Evolutionary conservation across 2,797 vertebrate species (phyloP), one percentile per base, ranked within the genome.

Genomic region (Trichosurus vulpecula): DNA sequence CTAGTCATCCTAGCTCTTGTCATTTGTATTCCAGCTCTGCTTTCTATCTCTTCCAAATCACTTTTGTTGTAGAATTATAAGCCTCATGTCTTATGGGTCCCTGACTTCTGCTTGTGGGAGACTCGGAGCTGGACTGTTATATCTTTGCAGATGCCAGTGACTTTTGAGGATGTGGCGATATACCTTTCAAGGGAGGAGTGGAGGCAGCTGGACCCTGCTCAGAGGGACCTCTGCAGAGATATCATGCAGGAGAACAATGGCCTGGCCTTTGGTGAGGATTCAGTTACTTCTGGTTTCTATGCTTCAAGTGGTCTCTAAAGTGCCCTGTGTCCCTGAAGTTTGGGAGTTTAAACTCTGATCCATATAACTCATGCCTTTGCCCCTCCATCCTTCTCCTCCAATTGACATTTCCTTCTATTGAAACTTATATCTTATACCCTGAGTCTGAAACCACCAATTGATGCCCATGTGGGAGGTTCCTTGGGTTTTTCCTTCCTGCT

Each of bases 141-240:
- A 52, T 90, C 92, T 19, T 96, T 95, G 66, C 94, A 98, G 98
- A 98, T 98, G 97, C 97, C 97, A 0, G 98, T 98, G 91, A 98
- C 97, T 89, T 98, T 98, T 92, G 97, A 98, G 94, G 98, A 98
- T 0, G 92, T 98, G 58, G 98, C 97, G 54, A 52, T 98, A 29
- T 98, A 98, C 92, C 96, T 98, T 25, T 98, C 98, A 66, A 92
- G 51, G 90, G 97, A 98, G 94, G 98, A 98, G 91, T 98, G 98
- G 98, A 96, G 97, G 19, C 96, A 91, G 74, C 96, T 98, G 95
- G 97, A 98, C 93, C 95, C 92, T 35, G 22, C 91, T 0, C 97
- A 98, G 90, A 97, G 97, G 74, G 96, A 41, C 92, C 54, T 97
- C 96, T 97, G 95, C 66, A 92, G 93, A 91, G 97, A 97, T 0